Percentiles rank a stretch among this genome's conserved stretches.
phyloP scores from a whole-genome alignment of 2,797 vertebrate species.

The Pogonophryne albipinna region DNA sequence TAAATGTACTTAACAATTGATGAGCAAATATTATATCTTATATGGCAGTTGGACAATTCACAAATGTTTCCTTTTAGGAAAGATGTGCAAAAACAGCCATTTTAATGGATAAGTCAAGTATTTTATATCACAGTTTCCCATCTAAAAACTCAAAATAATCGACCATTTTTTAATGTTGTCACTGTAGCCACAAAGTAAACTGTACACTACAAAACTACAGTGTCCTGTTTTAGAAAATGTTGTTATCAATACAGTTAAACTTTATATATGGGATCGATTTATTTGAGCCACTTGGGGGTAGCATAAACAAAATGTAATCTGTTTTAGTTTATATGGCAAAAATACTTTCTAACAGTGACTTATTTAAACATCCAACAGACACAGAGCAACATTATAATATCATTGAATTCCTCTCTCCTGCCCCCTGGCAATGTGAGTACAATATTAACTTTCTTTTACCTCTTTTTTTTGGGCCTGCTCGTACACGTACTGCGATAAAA shows the following conservation, averaged over 20 bases:
- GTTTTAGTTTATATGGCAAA: not conserved
- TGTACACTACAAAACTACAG: not conserved
- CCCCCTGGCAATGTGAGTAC: too few species aligned
- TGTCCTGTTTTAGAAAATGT: not conserved
- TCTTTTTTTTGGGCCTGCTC: not conserved
- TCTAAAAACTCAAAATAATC: not conserved
- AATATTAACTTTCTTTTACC: not conserved
- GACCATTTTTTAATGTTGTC: too few species aligned
- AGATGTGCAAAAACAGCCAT: not conserved
- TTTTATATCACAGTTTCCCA: not conserved
- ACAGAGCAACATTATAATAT: not conserved
- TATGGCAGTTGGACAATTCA: not conserved
- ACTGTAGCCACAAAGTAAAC: not conserved
- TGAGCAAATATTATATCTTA: not conserved
- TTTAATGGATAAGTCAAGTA: not conserved
- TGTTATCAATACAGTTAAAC: too few species aligned
- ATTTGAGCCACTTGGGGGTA: not conserved
- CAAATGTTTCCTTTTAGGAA: not conserved
- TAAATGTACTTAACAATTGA: not conserved
- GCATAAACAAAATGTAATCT: not conserved
- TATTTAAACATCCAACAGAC: slow-evolving; percentile 1
- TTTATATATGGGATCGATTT: not conserved
- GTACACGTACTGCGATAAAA: not conserved
- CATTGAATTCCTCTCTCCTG: not conserved
- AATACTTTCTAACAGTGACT: not conserved